phyloP scores from a whole-genome alignment of 2,113 vertebrate genomes.

The Carassius gibelio region DNA sequence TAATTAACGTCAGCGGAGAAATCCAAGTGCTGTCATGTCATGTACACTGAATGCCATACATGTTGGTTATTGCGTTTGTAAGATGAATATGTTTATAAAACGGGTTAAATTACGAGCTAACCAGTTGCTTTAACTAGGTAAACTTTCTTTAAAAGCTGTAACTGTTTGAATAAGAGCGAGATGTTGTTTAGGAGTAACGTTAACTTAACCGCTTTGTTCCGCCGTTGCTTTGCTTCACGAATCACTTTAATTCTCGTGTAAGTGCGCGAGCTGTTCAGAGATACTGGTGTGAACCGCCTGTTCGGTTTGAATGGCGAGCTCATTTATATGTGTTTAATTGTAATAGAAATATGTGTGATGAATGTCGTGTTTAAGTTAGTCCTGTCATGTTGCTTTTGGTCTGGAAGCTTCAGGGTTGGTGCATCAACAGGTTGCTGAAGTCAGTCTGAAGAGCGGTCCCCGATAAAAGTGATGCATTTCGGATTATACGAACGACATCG shows the following conservation, averaged over 20 bases:
- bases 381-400: neutral
- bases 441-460: neutral
- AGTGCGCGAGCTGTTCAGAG: neutral
- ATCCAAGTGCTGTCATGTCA: neutral
- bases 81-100: neutral
- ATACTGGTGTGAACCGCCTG: neutral
- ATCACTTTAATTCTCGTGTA: neutral
- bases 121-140: neutral
- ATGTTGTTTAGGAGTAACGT: neutral
- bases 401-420: neutral
- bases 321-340: neutral
- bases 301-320: neutral
- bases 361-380: neutral
- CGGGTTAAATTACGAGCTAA: neutral
- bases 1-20: neutral
- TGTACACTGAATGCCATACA: neutral
- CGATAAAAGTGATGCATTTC: neutral
- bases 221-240: neutral
- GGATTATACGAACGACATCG: neutral
- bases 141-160: conserved; percentile 4
- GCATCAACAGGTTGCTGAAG: conserved; percentile 38
- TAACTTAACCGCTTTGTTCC: neutral
- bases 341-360: neutral
- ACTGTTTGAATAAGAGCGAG: neutral
- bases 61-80: neutral